phyloP scores from a whole-genome alignment of 2,797 vertebrate genomes.

The Tachyglossus aculeatus region DNA sequence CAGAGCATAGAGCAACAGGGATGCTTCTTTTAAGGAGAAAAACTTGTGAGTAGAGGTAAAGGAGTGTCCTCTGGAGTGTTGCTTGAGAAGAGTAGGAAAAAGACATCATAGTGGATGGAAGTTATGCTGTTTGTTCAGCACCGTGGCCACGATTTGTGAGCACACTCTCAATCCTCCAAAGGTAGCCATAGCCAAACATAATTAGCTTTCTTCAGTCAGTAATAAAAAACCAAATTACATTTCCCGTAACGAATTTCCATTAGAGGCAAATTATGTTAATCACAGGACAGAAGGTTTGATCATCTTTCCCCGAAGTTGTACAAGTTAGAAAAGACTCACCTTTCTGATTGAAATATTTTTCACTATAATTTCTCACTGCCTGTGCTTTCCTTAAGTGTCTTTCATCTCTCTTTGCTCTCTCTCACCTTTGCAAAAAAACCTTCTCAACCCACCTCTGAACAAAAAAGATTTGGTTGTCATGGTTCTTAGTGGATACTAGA shows the following conservation, averaged over 20 bases:
- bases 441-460: not conserved
- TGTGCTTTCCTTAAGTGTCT: not conserved
- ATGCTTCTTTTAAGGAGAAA: too few relatives aligned
- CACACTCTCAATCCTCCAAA: too few relatives aligned
- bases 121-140: too few relatives aligned
- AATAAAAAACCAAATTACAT: not conserved
- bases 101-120: too few relatives aligned
- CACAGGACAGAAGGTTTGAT: not conserved
- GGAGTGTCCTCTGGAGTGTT: too few relatives aligned
- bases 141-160: too few relatives aligned
- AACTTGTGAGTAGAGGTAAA: too few relatives aligned
- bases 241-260: slow-evolving; percentile 10
- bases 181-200: too few relatives aligned
- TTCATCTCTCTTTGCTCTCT: slow-evolving; percentile 2
- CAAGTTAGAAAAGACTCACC: not conserved
- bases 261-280: not conserved
- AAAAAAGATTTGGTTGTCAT: not conserved
- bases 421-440: not conserved
- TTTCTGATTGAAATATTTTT: not conserved
- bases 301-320: slow-evolving; percentile 1
- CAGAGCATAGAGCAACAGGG: too few relatives aligned
- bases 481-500: not conserved
- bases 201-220: too few relatives aligned
- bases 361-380: not conserved
- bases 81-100: too few relatives aligned